Base-by-base conservation (phyloP, 2,888 invertebrate genomes). In the Chrysolina haemoptera region DNA sequence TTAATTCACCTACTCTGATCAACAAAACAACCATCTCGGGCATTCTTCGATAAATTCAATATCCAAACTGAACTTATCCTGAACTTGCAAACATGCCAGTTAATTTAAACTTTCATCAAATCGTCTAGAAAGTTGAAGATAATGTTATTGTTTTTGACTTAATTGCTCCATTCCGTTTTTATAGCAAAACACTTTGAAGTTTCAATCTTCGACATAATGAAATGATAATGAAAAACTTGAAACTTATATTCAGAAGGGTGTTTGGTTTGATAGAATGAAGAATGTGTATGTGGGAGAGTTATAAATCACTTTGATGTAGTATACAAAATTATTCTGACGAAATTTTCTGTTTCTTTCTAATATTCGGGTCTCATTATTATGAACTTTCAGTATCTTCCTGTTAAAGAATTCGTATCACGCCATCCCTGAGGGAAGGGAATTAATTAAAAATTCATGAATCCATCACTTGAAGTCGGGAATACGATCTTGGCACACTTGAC, bases 61-160 rank as follows among this genome's bases (percentile, higher is more conserved):
- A 66, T 66, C 35, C 11, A 66, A 16, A 11, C 22, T 48, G 20
- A 66, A 50, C 48, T 66, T 43, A 11, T 12, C 10, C 41, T 16
- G 66, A 50, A 50, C 50, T 66, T 66, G 66, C 48, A 35, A 66
- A 66, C 50, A 50, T 50, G 48, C 50, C 41, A 50, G 66, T 66
- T 50, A 50, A 66, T 66, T 66, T 50, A 50, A 66, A 66, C 48
- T 66, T 66, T 27, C 50, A 50, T 41, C 43, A 68, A 68, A 68
- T 68, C 59, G 68, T 62, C 62, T 62, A 27, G 59, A 68, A 68
- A 68, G 27, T 46, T 46, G 43, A 43, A 27, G 59, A 62, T 46
- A 62, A 12, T 68, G 62, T 68, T 68, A 59, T 68, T 68, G 68
- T 46, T 62, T 16, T 41, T 62, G 59, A 68, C 41, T 46, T 59